Percentiles rank a stretch among this genome's conserved stretches.
These are phyloP conservation scores for Apolygus lucorum DNA, from an alignment of 1,140 invertebrate species.

Conservation along the genomic window DNA sequence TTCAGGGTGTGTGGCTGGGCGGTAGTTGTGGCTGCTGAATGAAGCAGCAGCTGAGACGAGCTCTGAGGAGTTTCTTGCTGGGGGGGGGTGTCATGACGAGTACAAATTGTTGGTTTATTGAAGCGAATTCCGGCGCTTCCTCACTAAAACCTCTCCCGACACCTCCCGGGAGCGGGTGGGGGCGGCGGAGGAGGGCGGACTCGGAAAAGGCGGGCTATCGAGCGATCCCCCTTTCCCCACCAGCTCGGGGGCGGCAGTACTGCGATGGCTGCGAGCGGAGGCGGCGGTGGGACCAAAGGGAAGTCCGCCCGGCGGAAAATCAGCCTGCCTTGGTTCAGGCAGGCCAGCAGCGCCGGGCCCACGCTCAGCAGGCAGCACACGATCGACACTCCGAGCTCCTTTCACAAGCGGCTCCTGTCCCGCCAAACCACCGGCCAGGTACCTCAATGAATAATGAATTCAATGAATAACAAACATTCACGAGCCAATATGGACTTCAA, in stretches of 20 bases:
- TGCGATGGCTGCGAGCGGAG: constrained; percentile 30
- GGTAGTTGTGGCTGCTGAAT: too few species aligned
- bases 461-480: too few species aligned
- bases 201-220: constrained; percentile 17
- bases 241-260: constrained; percentile 23
- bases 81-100: background rate
- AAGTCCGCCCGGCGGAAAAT: constrained; percentile 56
- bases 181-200: background rate
- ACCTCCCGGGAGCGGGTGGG: too few species aligned
- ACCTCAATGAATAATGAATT: too few species aligned
- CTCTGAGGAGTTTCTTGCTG: too few species aligned
- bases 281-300: constrained; percentile 35
- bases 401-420: constrained; percentile 57
- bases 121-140: background rate
- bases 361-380: constrained; percentile 73
- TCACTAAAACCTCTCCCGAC: background rate
- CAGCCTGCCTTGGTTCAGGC: constrained; percentile 78
- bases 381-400: constrained; percentile 77
- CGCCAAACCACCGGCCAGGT: constrained; percentile 47
- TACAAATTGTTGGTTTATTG: constrained; percentile 15
- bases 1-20: background rate
- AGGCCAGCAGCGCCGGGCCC: constrained; percentile 59
- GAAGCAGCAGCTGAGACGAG: too few species aligned
- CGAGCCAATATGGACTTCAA: too few species aligned
- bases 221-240: constrained; percentile 3